Evolutionary conservation across 2,113 vertebrate species (phyloP).

Genomic region (Poicephalus meyeri): DNA sequence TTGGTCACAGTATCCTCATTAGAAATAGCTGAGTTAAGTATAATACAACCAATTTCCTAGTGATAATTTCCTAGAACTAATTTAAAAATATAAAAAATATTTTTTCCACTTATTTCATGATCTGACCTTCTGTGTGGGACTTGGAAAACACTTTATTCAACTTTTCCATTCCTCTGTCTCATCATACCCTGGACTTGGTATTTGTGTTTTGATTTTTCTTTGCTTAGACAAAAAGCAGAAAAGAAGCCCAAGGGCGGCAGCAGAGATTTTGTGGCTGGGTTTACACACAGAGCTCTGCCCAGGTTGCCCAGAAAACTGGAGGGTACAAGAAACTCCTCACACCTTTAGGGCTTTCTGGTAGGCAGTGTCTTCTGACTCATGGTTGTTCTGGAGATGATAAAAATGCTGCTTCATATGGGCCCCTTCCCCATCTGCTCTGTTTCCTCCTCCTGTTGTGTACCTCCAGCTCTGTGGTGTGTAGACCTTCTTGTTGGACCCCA

Average conservation of each 20-base stretch:
- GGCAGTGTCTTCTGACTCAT: not conserved
- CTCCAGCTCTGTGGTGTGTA: rapidly evolving
- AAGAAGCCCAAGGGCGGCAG: not conserved
- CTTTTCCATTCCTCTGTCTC: not conserved
- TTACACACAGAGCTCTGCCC: not conserved
- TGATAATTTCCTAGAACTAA: not conserved
- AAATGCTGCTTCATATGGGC: not conserved
- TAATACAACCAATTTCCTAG: not conserved
- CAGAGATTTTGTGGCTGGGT: not conserved
- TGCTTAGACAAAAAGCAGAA: not conserved
- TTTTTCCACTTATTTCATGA: not conserved
- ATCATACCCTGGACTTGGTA: not conserved
- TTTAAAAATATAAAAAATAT: not conserved
- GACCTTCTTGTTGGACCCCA: not conserved
- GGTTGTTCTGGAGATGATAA: not conserved
- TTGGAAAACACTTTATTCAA: not conserved
- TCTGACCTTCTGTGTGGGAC: not conserved
- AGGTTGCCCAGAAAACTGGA: not conserved
- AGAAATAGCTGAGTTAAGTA: not conserved
- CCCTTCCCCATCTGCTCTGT: not conserved
- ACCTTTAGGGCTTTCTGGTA: not conserved
- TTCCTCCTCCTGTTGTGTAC: rapidly evolving
- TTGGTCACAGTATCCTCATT: not conserved
- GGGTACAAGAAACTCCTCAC: not conserved
- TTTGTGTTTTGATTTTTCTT: not conserved